Evolutionary conservation across 2,888 invertebrate genomes (phyloP).

Genomic region (Penaeus monodon): DNA sequence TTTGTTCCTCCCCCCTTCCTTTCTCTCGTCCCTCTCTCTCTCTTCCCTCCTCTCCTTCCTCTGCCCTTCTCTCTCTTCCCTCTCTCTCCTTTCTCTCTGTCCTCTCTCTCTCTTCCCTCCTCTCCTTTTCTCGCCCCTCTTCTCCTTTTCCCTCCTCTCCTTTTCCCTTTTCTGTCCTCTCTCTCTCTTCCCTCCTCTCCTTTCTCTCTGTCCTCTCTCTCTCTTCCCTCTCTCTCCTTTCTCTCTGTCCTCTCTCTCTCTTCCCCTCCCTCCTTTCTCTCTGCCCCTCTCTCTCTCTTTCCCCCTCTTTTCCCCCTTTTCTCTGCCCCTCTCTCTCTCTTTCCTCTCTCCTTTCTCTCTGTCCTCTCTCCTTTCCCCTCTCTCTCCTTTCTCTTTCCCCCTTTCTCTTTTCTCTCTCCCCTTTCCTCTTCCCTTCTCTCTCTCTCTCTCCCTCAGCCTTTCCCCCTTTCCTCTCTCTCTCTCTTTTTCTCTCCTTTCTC

Average conservation of each 20-base stretch:
- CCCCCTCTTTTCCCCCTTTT: not conserved
- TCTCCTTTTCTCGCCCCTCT: not conserved
- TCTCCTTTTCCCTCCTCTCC: not conserved
- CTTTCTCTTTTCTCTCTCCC: no score
- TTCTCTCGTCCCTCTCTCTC: not conserved
- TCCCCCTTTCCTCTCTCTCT: not conserved
- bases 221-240: not conserved
- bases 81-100: not conserved
- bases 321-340: not conserved
- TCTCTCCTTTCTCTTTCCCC: no score
- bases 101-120: not conserved
- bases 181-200: not conserved
- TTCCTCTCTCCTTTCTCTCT: not conserved
- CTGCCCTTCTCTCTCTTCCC: not conserved
- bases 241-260: not conserved
- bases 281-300: not conserved
- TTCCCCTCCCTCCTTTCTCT: not conserved
- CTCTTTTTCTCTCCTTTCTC: no score
- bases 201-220: not conserved
- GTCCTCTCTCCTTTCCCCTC: no score
- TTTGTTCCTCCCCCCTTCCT: not conserved
- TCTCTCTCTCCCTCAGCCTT: not conserved
- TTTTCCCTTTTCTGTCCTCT: not conserved
- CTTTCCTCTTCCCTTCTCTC: no score
- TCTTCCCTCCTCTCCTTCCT: not conserved